phyloP scores from a whole-genome alignment of 2,113 vertebrate species.

The Paraplagusia blochii region DNA sequence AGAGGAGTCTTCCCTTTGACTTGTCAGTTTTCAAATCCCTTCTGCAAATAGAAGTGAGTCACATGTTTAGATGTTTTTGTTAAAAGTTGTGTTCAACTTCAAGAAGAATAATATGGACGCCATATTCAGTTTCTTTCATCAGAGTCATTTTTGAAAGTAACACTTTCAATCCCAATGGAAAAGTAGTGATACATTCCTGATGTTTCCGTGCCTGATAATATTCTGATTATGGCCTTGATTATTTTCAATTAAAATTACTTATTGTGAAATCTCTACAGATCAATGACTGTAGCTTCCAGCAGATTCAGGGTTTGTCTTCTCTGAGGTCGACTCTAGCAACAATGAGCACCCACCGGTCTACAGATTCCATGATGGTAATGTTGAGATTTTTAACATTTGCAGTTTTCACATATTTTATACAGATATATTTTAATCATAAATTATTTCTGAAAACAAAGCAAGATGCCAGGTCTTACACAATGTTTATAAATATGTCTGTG shows the following conservation, averaged over 20 bases:
- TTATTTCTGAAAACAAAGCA: too few relatives aligned
- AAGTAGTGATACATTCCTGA: too few relatives aligned
- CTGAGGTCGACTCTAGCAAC: conserved; percentile 85
- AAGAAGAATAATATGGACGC: too few relatives aligned
- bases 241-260: background rate
- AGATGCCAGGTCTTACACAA: too few relatives aligned
- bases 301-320: conserved; percentile 84
- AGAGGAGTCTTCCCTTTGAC: conserved; percentile 86
- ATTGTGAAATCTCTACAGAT: conserved; percentile 73
- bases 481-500: too few relatives aligned
- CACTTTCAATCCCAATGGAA: too few relatives aligned
- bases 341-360: conserved; percentile 82
- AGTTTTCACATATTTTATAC: too few relatives aligned
- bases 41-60: conserved; percentile 90
- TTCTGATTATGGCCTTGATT: background rate
- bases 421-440: too few relatives aligned
- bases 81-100: too few relatives aligned
- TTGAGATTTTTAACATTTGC: background rate
- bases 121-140: too few relatives aligned
- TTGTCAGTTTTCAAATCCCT: conserved; percentile 94
- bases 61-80: background rate
- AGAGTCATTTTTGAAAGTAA: too few relatives aligned
- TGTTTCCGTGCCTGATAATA: too few relatives aligned
- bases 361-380: conserved; percentile 87
- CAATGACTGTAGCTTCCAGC: conserved; percentile 84